Conservation (phyloP, 2,113 vertebrate species). For the Eublepharis macularius region DNA sequence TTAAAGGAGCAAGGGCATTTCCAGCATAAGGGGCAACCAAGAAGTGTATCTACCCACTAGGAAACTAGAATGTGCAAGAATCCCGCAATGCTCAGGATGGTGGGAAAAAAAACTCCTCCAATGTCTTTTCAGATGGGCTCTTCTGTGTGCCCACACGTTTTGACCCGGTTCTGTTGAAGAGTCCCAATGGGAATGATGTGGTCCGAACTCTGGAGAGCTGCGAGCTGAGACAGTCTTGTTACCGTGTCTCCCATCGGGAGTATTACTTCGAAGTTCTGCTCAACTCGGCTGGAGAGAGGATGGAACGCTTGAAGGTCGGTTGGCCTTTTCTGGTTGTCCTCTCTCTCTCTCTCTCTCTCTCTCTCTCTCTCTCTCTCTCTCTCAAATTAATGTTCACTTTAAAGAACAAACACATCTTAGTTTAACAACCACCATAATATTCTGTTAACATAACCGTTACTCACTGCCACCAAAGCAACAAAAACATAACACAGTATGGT, state of each 20-base stretch:
- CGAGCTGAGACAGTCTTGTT: constrained; percentile 74
- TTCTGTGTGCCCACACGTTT: constrained; percentile 78
- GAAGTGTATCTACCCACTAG: no score
- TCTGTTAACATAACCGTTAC: no score
- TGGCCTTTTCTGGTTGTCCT: no score
- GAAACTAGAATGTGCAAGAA: neutral
- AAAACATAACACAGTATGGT: no score
- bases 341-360: no score
- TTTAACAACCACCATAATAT: no score
- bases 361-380: no score
- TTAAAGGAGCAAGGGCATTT: no score
- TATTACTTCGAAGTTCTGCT: constrained; percentile 72
- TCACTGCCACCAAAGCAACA: no score
- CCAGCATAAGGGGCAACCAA: no score
- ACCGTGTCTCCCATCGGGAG: constrained; percentile 70
- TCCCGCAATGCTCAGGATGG: neutral
- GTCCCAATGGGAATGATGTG: constrained; percentile 67
- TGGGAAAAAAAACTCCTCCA: neutral
- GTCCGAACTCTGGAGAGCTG: constrained; percentile 69
- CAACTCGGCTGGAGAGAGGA: constrained; percentile 63
- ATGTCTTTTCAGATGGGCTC: constrained; percentile 61
- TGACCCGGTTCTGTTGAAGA: constrained; percentile 72
- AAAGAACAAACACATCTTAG: no score
- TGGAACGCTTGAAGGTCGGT: constrained; percentile 74
- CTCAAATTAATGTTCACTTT: no score